These are phyloP conservation scores for Neuroterus valhalla DNA, from an alignment of 1,140 invertebrate genomes.

Conservation along the genomic window DNA sequence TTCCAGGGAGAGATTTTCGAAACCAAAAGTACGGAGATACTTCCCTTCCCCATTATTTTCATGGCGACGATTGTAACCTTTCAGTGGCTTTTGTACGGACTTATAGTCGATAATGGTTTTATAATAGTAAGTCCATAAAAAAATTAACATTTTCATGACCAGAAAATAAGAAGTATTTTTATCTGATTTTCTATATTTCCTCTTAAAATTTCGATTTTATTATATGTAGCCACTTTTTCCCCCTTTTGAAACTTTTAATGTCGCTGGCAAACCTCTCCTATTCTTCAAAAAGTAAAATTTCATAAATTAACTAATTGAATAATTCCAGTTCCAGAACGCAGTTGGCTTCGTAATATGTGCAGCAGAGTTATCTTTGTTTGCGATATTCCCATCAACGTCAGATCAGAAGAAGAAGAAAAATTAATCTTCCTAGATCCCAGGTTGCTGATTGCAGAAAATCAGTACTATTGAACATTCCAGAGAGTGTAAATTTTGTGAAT, in stretches of 20 bases:
- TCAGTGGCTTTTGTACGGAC: slow-evolving; percentile 87
- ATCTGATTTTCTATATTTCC: slow-evolving; percentile 57
- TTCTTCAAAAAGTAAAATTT: neutral
- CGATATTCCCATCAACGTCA: slow-evolving; percentile 79
- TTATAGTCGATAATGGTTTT: slow-evolving; percentile 85
- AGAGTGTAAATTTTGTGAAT: neutral
- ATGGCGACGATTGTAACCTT: slow-evolving; percentile 84
- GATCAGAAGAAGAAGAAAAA: slow-evolving; percentile 50
- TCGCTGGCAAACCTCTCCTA: no score
- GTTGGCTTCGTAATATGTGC: slow-evolving; percentile 78
- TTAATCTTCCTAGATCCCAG: neutral
- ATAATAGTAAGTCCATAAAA: slow-evolving; percentile 81
- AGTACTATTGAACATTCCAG: neutral
- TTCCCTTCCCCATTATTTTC: slow-evolving; percentile 89
- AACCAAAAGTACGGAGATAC: slow-evolving; percentile 84
- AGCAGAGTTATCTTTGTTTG: slow-evolving; percentile 80
- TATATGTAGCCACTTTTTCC: no score
- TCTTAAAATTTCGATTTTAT: slow-evolving; percentile 30
- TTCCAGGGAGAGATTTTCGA: slow-evolving; percentile 81
- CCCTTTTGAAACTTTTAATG: no score
- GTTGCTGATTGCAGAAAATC: neutral
- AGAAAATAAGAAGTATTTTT: slow-evolving; percentile 27
- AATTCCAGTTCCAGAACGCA: slow-evolving; percentile 80
- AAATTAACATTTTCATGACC: slow-evolving; percentile 28
- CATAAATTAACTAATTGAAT: slow-evolving; percentile 28